Evolutionary conservation across 2,113 vertebrate genomes (phyloP).

Genomic region (Saimiri boliviensis): DNA sequence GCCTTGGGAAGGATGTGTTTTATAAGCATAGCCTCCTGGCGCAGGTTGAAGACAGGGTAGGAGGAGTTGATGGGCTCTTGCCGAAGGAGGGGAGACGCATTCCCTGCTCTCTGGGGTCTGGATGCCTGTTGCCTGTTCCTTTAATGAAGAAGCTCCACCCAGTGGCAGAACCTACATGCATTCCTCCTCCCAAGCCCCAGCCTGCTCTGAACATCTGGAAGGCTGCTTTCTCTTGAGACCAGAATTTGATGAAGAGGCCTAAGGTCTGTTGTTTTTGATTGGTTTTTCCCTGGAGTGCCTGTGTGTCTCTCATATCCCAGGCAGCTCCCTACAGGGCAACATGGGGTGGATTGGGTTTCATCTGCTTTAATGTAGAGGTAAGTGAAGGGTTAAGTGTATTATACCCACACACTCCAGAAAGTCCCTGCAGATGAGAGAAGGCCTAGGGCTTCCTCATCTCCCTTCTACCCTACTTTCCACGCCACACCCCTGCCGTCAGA

Average conservation of each 20-base stretch:
- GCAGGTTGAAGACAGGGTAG: background rate
- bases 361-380: background rate
- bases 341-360: too few species aligned
- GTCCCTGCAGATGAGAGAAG: too few species aligned
- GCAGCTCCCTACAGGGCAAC: background rate
- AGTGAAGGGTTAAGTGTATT: background rate
- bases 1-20: background rate
- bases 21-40: background rate
- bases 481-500: too few species aligned
- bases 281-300: background rate
- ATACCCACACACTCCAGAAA: background rate
- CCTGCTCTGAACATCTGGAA: background rate
- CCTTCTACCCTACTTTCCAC: background rate
- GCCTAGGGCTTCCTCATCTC: rapidly evolving
- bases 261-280: background rate
- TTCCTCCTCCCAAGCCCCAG: background rate
- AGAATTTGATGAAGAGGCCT: background rate
- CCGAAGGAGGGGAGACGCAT: rapidly evolving
- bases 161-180: background rate
- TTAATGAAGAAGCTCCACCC: background rate
- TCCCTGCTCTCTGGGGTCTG: background rate
- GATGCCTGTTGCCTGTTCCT: background rate
- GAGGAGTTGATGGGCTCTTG: too few species aligned
- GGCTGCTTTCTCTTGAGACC: background rate
- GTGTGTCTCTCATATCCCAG: background rate